These are phyloP conservation scores for Charadrius vociferus DNA, from an alignment of 2,113 vertebrate species.

Conservation along the genomic window DNA sequence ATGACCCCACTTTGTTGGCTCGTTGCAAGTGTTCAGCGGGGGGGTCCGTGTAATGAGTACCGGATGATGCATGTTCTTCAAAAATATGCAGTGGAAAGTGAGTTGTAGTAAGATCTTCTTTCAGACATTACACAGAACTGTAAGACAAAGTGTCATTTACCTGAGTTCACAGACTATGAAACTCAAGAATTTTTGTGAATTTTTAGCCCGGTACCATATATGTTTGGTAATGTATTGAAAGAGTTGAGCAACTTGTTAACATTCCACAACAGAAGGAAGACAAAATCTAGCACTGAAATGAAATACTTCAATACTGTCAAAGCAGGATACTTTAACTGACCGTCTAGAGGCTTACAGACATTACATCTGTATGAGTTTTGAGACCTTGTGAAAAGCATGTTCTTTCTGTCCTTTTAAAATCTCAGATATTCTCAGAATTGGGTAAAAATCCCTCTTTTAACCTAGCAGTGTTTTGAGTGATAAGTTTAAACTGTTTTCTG, in stretches of 20 bases:
- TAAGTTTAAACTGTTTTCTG: background rate
- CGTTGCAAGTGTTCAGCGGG: rapidly evolving
- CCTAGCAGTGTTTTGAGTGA: background rate
- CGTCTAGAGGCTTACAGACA: rapidly evolving
- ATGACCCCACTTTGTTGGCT: background rate
- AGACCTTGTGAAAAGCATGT: background rate
- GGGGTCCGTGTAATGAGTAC: background rate
- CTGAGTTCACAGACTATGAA: background rate
- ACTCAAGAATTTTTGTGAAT: background rate
- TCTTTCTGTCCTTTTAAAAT: background rate
- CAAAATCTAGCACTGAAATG: background rate
- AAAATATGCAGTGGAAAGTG: background rate
- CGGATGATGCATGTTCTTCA: background rate
- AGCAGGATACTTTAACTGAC: background rate
- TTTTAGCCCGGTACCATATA: background rate
- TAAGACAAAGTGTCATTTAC: background rate
- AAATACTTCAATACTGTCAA: background rate
- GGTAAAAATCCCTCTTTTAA: background rate
- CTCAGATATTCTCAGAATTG: background rate
- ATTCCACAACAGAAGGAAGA: background rate
- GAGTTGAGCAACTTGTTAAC: background rate
- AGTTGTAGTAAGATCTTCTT: background rate
- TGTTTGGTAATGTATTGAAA: background rate
- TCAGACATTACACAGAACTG: background rate
- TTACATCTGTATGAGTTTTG: background rate